Conservation (phyloP, 1,140 invertebrate genomes). For the Mya arenaria region DNA sequence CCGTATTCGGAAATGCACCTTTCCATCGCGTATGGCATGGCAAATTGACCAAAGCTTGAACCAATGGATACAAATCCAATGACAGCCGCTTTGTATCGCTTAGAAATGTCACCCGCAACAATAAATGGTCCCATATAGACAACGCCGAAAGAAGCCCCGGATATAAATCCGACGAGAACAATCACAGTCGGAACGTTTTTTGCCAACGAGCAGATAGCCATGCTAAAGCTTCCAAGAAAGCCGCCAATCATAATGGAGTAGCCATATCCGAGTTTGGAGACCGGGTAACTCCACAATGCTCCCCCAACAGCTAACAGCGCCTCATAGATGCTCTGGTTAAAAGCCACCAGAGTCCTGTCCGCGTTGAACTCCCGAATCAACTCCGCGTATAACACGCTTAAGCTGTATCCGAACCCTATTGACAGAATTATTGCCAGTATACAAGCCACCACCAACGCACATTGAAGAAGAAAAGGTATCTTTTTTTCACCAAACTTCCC, state of each 20-base stretch:
- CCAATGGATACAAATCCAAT: slow-evolving; percentile 43
- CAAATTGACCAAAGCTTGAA: slow-evolving; percentile 36
- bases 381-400: slow-evolving; percentile 36
- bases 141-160: slow-evolving; percentile 27
- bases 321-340: slow-evolving; percentile 40
- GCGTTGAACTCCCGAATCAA: slow-evolving; percentile 32
- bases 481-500: neutral
- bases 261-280: slow-evolving; percentile 26
- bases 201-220: slow-evolving; percentile 13
- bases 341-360: slow-evolving; percentile 1
- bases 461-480: neutral
- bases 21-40: slow-evolving; percentile 31
- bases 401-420: slow-evolving; percentile 27
- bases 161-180: slow-evolving; percentile 26
- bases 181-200: slow-evolving; percentile 18
- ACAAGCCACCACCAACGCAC: slow-evolving; percentile 16
- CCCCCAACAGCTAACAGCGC: slow-evolving; percentile 29
- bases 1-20: slow-evolving; percentile 23
- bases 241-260: slow-evolving; percentile 20
- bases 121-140: slow-evolving; percentile 38
- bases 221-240: slow-evolving; percentile 14
- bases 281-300: slow-evolving; percentile 24
- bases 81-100: slow-evolving; percentile 13
- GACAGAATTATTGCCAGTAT: slow-evolving; percentile 27
- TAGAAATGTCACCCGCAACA: slow-evolving; percentile 20